Evolutionary conservation across 2,888 invertebrate species (phyloP).

Genomic region (Rotaria magnacalcarata): DNA sequence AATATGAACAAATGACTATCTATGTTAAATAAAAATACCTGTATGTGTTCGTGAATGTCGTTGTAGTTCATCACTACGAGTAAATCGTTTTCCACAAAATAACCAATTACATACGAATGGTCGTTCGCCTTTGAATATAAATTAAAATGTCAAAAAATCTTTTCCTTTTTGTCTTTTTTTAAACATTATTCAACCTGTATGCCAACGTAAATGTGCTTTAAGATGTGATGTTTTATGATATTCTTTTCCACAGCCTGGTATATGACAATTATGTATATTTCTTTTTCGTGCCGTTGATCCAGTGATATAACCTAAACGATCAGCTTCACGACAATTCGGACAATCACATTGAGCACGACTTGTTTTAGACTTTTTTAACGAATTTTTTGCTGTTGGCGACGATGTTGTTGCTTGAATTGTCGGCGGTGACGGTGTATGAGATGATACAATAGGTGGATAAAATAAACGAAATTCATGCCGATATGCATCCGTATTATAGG

Average conservation of each 20-base stretch:
- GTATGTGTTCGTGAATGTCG: constrained; percentile 89
- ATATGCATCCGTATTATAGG: neutral
- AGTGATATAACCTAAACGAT: constrained; percentile 55
- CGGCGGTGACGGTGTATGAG: neutral
- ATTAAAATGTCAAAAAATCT: too few relatives aligned
- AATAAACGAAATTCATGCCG: constrained; percentile 33
- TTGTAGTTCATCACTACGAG: constrained; percentile 89
- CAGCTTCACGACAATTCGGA: constrained; percentile 96
- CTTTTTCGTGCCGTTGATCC: constrained; percentile 36
- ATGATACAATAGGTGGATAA: neutral
- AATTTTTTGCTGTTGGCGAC: neutral
- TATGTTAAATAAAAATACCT: constrained; percentile 49
- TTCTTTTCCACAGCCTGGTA: constrained; percentile 58
- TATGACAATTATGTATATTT: constrained; percentile 48
- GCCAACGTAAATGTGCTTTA: constrained; percentile 78
- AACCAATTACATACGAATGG: constrained; percentile 96
- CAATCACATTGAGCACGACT: constrained; percentile 80
- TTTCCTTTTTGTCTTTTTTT: neutral
- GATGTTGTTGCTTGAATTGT: constrained; percentile 1
- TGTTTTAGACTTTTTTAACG: neutral
- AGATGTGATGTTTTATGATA: constrained; percentile 96
- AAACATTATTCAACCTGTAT: constrained; percentile 36
- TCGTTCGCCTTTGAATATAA: constrained; percentile 68
- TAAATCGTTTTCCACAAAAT: constrained; percentile 92
- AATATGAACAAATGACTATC: neutral